Percentiles rank a stretch among this genome's conserved stretches.
Evolutionary conservation across 2,797 vertebrate genomes (phyloP).

Genomic region (Mus caroli): DNA sequence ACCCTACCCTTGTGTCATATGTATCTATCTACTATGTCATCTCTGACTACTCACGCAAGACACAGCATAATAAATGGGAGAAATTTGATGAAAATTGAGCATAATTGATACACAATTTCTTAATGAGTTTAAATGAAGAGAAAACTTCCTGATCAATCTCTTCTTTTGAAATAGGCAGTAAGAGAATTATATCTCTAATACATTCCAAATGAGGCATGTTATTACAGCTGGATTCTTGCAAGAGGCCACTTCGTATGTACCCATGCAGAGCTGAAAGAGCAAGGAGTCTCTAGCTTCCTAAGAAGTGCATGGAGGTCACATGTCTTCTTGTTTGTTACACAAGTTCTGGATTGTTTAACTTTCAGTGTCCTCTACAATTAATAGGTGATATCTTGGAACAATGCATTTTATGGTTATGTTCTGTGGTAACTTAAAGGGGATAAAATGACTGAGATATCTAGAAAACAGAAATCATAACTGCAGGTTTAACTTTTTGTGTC

Average conservation of each 20-base stretch:
- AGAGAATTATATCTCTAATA: conserved; percentile 79
- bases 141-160: conserved; percentile 81
- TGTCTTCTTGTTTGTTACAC: conserved; percentile 64
- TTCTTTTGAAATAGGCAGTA: conserved; percentile 82
- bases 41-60: conserved; percentile 79
- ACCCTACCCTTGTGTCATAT: conserved; percentile 49
- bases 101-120: conserved; percentile 83
- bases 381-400: conserved; percentile 59
- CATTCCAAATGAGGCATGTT: conserved; percentile 80
- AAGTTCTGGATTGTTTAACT: conserved; percentile 67
- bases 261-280: conserved; percentile 65
- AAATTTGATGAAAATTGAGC: conserved; percentile 84
- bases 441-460: conserved; percentile 45
- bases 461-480: conserved; percentile 35
- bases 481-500: conserved; percentile 37
- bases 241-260: conserved; percentile 72
- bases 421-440: background rate
- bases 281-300: conserved; percentile 36
- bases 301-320: conserved; percentile 55
- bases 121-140: conserved; percentile 86
- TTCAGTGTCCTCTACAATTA: conserved; percentile 70
- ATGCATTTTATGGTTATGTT: background rate
- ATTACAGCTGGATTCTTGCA: conserved; percentile 82
- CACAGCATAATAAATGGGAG: conserved; percentile 83
- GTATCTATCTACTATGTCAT: background rate